Evolutionary conservation across 2,797 vertebrate genomes (phyloP), one percentile per base, ranked within the genome.

Genomic region (Karalla daura): DNA sequence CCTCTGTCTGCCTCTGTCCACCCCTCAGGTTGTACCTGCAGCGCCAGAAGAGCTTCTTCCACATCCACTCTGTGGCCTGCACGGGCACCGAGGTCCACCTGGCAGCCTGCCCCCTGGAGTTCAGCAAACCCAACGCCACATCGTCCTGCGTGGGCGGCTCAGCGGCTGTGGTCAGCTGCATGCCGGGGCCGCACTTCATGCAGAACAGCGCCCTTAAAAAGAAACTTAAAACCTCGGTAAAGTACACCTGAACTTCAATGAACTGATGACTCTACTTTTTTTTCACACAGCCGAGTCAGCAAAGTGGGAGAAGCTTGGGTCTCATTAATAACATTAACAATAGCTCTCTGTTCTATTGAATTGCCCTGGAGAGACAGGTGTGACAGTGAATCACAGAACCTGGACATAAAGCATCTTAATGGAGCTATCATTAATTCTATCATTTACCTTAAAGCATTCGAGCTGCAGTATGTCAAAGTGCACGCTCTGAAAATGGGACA

Each of bases 1-100:
- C 17, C 17, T n/a, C 1, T 9, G 4, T 2, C 2, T 28, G 2
- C 72, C 27, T 80, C 55, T 56, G 32, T n/a, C n/a, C 41, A 18
- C 18, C 60, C 37, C 53, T 6, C 91, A 99, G 97, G 93, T 88
- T 97, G 65, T 96, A 94, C 62, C 62, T 93, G 0, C 94, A 94
- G 84, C 92, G 94, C 44, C 95, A 97, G 90, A 95, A 94, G 86
- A 95, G 90, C 72, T 68, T 83, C 77, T 98, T 93, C 91, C 92
- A 87, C 54, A 71, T 98, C 63, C 96, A 96, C 86, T 95, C 96
- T 0, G 96, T 98, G 89, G 91, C 90, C 0, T 99, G 98, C 47
- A 37, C 78, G 0, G 98, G 98, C 40, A 94, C 91, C 0, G 98
- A 99, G 91, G 91, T 95, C 41, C 97, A 99, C 80, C 90, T 99